Evolutionary conservation across 2,797 vertebrate species (phyloP).

Genomic region (Danio choprae): DNA sequence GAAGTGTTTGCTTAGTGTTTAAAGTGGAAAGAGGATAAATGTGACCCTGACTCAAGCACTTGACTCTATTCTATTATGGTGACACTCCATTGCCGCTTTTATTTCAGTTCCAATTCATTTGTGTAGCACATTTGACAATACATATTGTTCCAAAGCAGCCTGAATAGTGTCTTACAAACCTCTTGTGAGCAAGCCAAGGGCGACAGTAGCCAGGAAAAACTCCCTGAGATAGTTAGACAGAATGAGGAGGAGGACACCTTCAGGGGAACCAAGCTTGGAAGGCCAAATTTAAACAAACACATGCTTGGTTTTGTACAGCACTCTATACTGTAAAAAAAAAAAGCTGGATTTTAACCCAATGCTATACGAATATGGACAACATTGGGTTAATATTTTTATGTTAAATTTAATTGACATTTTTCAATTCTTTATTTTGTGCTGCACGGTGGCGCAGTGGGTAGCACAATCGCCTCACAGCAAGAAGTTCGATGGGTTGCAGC

Average conservation of each 20-base stretch:
- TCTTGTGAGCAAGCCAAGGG: not conserved
- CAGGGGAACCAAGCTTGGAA: not conserved
- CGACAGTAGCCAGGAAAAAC: not conserved
- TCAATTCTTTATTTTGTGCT: too few relatives aligned
- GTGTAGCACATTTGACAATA: not conserved
- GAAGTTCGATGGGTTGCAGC: too few relatives aligned
- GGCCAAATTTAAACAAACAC: not conserved
- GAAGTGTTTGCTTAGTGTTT: not conserved
- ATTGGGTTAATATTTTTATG: too few relatives aligned
- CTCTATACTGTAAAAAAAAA: too few relatives aligned
- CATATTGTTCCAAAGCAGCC: not conserved
- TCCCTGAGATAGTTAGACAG: not conserved
- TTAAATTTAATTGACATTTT: too few relatives aligned
- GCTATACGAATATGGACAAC: too few relatives aligned
- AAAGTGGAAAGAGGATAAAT: not conserved
- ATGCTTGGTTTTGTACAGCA: too few relatives aligned
- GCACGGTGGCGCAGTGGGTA: too few relatives aligned
- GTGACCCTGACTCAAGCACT: not conserved
- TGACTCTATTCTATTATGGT: not conserved
- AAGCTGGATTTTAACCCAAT: too few relatives aligned
- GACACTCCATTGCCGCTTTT: not conserved
- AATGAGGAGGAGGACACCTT: not conserved
- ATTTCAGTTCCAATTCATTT: constrained; percentile 9
- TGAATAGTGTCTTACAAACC: not conserved
- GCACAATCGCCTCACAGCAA: too few relatives aligned